Conservation (phyloP, 2,113 vertebrate species). For the Clupea harengus region DNA sequence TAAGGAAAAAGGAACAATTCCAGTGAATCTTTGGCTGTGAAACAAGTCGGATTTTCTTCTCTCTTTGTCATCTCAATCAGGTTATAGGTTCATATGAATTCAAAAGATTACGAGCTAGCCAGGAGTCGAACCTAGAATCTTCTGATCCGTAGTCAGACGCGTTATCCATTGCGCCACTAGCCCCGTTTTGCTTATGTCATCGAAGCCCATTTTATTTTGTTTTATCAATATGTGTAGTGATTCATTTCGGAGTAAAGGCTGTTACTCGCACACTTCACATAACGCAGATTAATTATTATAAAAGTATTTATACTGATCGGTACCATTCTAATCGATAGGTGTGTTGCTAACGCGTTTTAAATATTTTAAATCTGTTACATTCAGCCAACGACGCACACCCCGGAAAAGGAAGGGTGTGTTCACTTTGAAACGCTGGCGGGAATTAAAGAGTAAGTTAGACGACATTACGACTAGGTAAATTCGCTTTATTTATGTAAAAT, state of each 20-base stretch:
- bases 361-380: background rate
- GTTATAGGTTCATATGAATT: too few species aligned
- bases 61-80: too few species aligned
- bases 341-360: background rate
- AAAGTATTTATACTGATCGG: background rate
- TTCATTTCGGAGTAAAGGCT: too few species aligned
- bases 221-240: too few species aligned
- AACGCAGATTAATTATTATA: too few species aligned
- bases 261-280: too few species aligned
- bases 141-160: slow-evolving; percentile 84
- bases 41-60: too few species aligned
- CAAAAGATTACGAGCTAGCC: slow-evolving; percentile 67
- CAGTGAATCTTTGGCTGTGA: too few species aligned
- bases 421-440: background rate
- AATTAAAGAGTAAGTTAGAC: background rate
- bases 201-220: too few species aligned
- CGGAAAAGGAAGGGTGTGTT: background rate
- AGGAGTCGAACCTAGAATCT: slow-evolving; percentile 86
- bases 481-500: background rate
- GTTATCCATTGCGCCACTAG: slow-evolving; percentile 85
- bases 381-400: background rate
- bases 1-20: too few species aligned
- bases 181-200: slow-evolving; percentile 43
- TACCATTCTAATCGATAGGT: background rate
- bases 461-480: background rate